Evolutionary conservation across 2,113 vertebrate genomes (phyloP).

Genomic region (Saccopteryx leptura): DNA sequence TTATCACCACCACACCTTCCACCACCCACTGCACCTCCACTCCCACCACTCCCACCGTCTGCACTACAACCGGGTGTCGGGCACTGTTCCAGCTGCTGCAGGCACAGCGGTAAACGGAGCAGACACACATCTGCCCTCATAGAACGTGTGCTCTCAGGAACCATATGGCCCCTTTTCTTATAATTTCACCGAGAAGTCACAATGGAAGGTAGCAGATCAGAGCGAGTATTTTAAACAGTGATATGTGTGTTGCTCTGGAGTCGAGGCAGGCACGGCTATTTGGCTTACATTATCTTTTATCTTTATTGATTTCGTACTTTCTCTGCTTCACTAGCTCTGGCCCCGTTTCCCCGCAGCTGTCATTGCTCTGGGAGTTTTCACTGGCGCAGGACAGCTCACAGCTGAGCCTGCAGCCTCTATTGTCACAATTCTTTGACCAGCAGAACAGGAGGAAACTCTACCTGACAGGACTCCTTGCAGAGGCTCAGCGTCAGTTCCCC

Average conservation of each 20-base stretch:
- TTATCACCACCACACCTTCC: neutral
- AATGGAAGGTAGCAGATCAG: neutral
- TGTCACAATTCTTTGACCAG: conserved; percentile 9
- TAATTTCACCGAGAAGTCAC: neutral
- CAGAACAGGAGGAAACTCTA: conserved; percentile 29
- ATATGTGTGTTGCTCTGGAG: neutral
- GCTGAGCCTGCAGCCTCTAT: conserved; percentile 19
- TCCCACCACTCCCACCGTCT: too few relatives aligned
- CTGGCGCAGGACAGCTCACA: conserved; percentile 63
- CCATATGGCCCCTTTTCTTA: fast-evolving
- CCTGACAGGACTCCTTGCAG: conserved; percentile 55
- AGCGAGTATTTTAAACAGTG: neutral
- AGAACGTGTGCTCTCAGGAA: neutral
- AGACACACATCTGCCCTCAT: neutral
- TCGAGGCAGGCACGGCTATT: neutral
- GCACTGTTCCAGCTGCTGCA: neutral
- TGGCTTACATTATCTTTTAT: conserved; percentile 71
- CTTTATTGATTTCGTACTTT: conserved; percentile 61
- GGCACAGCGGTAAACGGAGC: neutral
- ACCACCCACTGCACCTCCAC: neutral
- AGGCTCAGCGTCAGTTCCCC: conserved; percentile 8
- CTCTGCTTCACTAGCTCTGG: neutral
- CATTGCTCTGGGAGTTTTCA: conserved; percentile 73
- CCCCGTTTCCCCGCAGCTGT: conserved; percentile 66
- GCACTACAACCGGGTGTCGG: neutral